Evolutionary conservation across 2,888 invertebrate species (phyloP).

Genomic region (Drosophila barbarae): DNA sequence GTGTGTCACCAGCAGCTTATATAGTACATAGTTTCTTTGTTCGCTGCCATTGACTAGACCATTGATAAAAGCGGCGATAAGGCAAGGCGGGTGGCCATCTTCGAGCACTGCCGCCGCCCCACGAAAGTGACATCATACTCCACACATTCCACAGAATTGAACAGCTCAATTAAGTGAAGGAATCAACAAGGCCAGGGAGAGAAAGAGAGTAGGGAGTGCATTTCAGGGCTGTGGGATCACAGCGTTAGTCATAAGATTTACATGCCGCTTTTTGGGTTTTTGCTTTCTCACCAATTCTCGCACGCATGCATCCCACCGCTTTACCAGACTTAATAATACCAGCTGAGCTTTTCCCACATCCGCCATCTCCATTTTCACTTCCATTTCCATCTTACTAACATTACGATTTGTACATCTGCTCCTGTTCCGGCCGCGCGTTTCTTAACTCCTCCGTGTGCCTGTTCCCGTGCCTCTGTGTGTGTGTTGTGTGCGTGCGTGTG

Average conservation of each 20-base stretch:
- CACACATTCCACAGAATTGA: conserved; percentile 30
- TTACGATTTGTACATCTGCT: conserved; percentile 65
- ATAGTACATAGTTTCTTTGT: conserved; percentile 15
- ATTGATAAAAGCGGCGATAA: conserved; percentile 58
- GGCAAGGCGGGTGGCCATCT: conserved; percentile 31
- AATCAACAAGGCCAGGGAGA: conserved; percentile 5
- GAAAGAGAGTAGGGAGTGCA: conserved; percentile 12
- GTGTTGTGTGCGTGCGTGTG: conserved; percentile 33
- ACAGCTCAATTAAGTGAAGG: conserved; percentile 48
- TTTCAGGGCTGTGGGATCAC: conserved; percentile 6
- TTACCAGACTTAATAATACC: conserved; percentile 44
- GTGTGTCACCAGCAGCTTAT: conserved; percentile 22
- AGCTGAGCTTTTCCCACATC: conserved; percentile 41
- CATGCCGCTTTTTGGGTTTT: conserved; percentile 39
- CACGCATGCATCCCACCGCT: conserved; percentile 43
- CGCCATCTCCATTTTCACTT: conserved; percentile 41
- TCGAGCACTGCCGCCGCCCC: conserved; percentile 10
- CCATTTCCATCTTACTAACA: conserved; percentile 71
- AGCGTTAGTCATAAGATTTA: conserved; percentile 38
- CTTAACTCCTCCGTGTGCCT: conserved; percentile 35
- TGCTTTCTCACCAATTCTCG: conserved; percentile 41
- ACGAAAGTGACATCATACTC: conserved; percentile 58
- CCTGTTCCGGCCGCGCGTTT: conserved; percentile 54
- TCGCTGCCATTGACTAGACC: conserved; percentile 17
- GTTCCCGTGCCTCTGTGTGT: conserved; percentile 36